phyloP scores from a whole-genome alignment of 2,888 invertebrate genomes.

The Scotopteryx bipunctaria region DNA sequence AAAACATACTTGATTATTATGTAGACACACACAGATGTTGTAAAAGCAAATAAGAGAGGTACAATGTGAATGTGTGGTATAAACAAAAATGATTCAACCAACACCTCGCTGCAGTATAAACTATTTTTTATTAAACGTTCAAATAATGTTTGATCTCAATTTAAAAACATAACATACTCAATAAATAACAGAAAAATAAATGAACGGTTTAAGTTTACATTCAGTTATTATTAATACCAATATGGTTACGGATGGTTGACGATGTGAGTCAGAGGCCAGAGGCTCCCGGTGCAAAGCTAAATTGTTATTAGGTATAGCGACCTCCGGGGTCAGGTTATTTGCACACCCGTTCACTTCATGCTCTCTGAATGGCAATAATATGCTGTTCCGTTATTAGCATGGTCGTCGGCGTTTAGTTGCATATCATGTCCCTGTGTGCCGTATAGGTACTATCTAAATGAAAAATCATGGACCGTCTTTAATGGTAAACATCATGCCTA shows the following conservation, averaged over 20 bases:
- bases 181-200: not conserved
- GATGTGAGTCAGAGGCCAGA: constrained; percentile 51
- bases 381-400: too few species aligned
- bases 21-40: constrained; percentile 45
- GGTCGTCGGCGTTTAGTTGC: not conserved
- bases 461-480: too few species aligned
- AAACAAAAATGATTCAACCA: constrained; percentile 1
- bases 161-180: too few species aligned
- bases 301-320: constrained; percentile 53
- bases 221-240: not conserved
- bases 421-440: too few species aligned
- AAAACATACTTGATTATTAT: constrained; percentile 34
- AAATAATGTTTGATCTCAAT: too few species aligned
- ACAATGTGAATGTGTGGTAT: constrained; percentile 23
- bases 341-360: constrained; percentile 34
- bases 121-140: too few species aligned
- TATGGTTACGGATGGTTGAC: constrained; percentile 38
- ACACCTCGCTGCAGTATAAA: not conserved
- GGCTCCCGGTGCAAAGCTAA: constrained; percentile 46
- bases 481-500: too few species aligned
- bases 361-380: constrained; percentile 3
- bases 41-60: constrained; percentile 35
- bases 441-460: too few species aligned
- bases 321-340: constrained; percentile 65
- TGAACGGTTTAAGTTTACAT: not conserved